These are phyloP conservation scores for Sylvia atricapilla DNA, from an alignment of 2,113 vertebrate species.

Conservation along the genomic window DNA sequence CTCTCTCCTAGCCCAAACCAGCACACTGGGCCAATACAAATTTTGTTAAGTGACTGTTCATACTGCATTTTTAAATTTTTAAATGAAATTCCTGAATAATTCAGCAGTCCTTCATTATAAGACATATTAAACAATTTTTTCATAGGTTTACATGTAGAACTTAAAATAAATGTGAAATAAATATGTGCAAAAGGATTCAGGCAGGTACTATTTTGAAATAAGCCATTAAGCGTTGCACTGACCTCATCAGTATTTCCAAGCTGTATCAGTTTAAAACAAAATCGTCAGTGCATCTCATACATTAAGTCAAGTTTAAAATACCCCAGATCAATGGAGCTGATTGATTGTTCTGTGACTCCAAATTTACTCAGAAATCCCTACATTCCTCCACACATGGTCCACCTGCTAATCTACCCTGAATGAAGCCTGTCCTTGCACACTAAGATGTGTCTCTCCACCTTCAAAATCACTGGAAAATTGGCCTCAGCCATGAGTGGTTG, in stretches of 20 bases:
- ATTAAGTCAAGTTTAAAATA: not conserved
- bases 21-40: not conserved
- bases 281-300: not conserved
- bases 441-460: not conserved
- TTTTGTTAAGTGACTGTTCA: not conserved
- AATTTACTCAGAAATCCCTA: not conserved
- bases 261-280: not conserved
- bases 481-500: not conserved
- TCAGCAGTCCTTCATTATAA: not conserved
- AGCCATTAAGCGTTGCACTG: not conserved
- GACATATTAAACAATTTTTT: not conserved
- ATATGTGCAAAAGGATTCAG: not conserved
- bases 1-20: not conserved
- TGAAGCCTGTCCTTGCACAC: accelerated
- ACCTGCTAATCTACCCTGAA: not conserved
- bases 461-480: not conserved
- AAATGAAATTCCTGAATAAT: not conserved
- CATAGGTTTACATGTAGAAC: not conserved
- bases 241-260: not conserved
- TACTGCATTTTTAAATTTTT: not conserved
- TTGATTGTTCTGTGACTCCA: not conserved
- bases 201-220: not conserved
- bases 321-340: not conserved
- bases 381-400: not conserved
- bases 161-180: not conserved